These are phyloP conservation scores for Rostratula benghalensis DNA, from an alignment of 2,113 vertebrate species.

Conservation along the genomic window DNA sequence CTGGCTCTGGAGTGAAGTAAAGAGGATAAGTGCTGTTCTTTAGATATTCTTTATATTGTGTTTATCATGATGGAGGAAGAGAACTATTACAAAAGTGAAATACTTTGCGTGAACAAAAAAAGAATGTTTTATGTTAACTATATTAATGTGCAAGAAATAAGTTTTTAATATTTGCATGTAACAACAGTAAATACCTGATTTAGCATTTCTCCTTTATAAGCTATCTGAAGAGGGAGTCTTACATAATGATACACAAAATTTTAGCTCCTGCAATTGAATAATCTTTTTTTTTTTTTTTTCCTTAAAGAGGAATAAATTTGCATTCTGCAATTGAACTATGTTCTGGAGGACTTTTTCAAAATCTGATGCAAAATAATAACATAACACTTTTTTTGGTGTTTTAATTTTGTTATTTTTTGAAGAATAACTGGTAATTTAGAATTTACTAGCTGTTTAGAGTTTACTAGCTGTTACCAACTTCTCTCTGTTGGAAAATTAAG, in stretches of 20 bases:
- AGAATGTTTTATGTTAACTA: not conserved
- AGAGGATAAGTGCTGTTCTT: slow-evolving; percentile 70
- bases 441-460: slow-evolving; percentile 12
- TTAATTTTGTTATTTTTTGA: slow-evolving; percentile 38
- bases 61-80: slow-evolving; percentile 42
- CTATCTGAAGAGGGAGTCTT: slow-evolving; percentile 23
- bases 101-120: not conserved
- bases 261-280: not conserved
- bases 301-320: not conserved
- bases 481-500: slow-evolving; percentile 35
- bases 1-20: slow-evolving; percentile 71
- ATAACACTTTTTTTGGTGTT: not conserved
- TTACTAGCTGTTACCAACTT: not conserved
- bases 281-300: not conserved
- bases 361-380: not conserved
- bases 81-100: slow-evolving; percentile 20
- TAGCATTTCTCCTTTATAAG: slow-evolving; percentile 1
- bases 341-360: not conserved
- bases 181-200: not conserved
- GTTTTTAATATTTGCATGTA: not conserved
- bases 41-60: slow-evolving; percentile 60
- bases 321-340: slow-evolving; percentile 1
- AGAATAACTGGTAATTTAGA: slow-evolving; percentile 23
- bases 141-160: not conserved
- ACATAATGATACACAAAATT: not conserved